phyloP scores from a whole-genome alignment of 2,888 invertebrate genomes.

The Rotaria socialis region DNA sequence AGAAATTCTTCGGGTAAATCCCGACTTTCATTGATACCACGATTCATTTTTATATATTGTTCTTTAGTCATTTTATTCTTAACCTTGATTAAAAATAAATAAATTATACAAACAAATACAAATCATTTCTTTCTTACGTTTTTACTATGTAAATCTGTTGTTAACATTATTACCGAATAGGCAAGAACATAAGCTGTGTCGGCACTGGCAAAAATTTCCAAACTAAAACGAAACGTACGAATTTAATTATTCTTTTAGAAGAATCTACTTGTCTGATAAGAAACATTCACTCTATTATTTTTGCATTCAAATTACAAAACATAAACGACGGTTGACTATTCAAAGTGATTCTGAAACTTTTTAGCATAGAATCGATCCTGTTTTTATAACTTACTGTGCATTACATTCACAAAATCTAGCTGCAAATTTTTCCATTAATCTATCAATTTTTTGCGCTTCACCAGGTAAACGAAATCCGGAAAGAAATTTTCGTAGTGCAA shows the following conservation, averaged over 20 bases:
- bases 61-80: slow-evolving; percentile 99
- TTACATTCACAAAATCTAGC: slow-evolving; percentile 96
- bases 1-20: slow-evolving; percentile 94
- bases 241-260: too few species aligned
- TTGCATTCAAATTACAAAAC: too few species aligned
- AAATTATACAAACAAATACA: not conserved
- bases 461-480: slow-evolving; percentile 93
- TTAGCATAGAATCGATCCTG: too few species aligned
- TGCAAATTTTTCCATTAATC: slow-evolving; percentile 98
- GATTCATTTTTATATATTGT: slow-evolving; percentile 93
- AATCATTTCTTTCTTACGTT: not conserved
- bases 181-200: slow-evolving; percentile 82
- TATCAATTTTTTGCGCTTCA: slow-evolving; percentile 97
- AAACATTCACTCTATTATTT: too few species aligned
- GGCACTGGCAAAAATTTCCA: slow-evolving; percentile 60
- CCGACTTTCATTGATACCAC: slow-evolving; percentile 94
- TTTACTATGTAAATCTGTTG: slow-evolving; percentile 91
- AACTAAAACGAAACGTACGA: not conserved
- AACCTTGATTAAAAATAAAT: slow-evolving; percentile 62
- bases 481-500: slow-evolving; percentile 81
- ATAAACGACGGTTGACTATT: too few species aligned
- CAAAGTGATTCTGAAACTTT: too few species aligned
- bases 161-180: slow-evolving; percentile 98
- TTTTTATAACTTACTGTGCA: slow-evolving; percentile 67
- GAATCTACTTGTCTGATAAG: too few species aligned